These are phyloP conservation scores for Artibeus lituratus DNA, from an alignment of 2,797 vertebrate genomes.

Conservation along the genomic window DNA sequence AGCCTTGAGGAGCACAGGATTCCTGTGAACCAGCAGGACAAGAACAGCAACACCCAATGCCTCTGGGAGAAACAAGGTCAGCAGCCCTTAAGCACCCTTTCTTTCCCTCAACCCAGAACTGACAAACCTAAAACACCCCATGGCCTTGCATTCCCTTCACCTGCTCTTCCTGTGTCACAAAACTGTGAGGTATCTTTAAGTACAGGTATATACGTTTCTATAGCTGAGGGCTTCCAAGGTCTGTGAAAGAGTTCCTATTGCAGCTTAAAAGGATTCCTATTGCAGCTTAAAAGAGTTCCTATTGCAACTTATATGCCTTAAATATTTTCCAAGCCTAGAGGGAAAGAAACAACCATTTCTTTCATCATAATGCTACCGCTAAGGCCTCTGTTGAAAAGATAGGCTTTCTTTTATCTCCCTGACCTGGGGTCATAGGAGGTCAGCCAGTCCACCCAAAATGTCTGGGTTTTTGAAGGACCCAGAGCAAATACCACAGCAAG, in stretches of 20 bases:
- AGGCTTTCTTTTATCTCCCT: neutral
- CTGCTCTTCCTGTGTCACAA: neutral
- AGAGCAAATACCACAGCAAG: neutral
- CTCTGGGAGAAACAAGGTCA: slow-evolving; percentile 30
- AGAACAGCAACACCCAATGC: neutral
- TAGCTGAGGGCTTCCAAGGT: neutral
- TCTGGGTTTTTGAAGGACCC: neutral
- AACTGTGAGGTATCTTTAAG: neutral
- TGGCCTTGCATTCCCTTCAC: neutral
- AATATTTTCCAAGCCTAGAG: neutral
- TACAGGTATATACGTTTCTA: neutral
- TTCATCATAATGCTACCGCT: neutral
- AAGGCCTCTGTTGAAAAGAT: neutral
- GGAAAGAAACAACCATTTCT: neutral
- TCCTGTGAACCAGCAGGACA: slow-evolving; percentile 8
- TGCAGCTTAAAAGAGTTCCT: neutral
- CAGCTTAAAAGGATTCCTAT: neutral
- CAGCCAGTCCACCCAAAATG: neutral
- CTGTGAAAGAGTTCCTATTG: neutral
- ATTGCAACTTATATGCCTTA: neutral
- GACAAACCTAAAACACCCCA: neutral
- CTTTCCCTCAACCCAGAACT: neutral
- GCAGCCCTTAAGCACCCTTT: neutral
- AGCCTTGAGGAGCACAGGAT: neutral
- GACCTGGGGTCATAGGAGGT: neutral